Evolutionary conservation across 1,140 invertebrate species (phyloP).

Genomic region (Nixonia krombeini): DNA sequence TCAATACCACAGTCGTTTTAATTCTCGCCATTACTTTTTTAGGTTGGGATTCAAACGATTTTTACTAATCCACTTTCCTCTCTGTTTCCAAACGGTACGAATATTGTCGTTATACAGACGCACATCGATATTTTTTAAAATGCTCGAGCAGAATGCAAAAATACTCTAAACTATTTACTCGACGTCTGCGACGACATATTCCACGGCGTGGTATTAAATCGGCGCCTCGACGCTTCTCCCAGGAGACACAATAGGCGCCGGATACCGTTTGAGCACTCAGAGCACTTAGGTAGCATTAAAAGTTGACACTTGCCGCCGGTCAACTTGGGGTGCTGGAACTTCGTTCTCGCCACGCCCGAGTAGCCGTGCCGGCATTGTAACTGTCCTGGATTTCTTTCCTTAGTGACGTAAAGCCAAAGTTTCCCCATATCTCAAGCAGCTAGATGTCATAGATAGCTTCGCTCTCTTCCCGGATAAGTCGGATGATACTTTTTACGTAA

Average conservation of each 20-base stretch:
- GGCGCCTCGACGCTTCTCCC: slow-evolving; percentile 14
- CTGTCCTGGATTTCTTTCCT: slow-evolving; percentile 24
- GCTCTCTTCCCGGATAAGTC: slow-evolving; percentile 11
- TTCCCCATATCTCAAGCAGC: slow-evolving; percentile 40
- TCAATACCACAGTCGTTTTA: no score
- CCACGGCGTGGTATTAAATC: slow-evolving; percentile 24
- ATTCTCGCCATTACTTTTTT: no score
- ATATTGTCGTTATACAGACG: no score
- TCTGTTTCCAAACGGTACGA: no score
- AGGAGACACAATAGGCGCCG: slow-evolving; percentile 39
- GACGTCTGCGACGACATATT: slow-evolving; percentile 35
- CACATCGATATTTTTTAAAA: slow-evolving; percentile 2
- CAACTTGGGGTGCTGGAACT: slow-evolving; percentile 45
- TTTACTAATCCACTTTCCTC: no score
- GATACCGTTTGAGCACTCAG: slow-evolving; percentile 38
- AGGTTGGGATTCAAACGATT: no score
- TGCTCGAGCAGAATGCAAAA: no score
- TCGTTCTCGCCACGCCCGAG: slow-evolving; percentile 10
- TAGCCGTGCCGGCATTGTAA: slow-evolving; percentile 21
- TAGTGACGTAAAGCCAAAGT: slow-evolving; percentile 41
- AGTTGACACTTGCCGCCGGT: slow-evolving; percentile 46
- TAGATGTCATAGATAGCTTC: slow-evolving; percentile 28
- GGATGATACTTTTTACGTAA: slow-evolving; percentile 33
- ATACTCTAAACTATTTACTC: slow-evolving; percentile 19
- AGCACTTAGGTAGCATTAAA: slow-evolving; percentile 42